Evolutionary conservation across 2,113 vertebrate species (phyloP).

Genomic region (Grammomys dolichurus): DNA sequence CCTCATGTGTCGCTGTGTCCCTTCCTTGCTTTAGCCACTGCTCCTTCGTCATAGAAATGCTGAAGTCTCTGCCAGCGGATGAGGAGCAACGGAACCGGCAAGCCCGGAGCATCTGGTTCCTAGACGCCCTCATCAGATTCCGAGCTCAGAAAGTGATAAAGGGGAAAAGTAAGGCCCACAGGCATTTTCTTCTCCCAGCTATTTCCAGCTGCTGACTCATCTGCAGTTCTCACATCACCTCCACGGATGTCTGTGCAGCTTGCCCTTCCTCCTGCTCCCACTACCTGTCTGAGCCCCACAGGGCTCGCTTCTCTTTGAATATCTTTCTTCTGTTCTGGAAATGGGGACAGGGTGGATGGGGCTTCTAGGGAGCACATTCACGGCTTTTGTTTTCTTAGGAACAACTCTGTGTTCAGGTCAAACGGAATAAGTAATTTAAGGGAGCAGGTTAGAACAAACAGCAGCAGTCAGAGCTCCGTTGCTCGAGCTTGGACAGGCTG

Average conservation of each 20-base stretch:
- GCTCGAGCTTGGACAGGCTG: not conserved
- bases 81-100: slow-evolving; percentile 86
- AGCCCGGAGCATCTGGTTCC: slow-evolving; percentile 92
- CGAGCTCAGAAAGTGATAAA: slow-evolving; percentile 86
- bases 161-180: slow-evolving; percentile 90
- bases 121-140: slow-evolving; percentile 91
- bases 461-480: not conserved
- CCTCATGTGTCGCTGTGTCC: not conserved
- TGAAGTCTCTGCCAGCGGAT: slow-evolving; percentile 88
- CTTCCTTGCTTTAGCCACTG: slow-evolving; percentile 82
- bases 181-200: slow-evolving; percentile 2
- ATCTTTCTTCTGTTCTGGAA: not conserved
- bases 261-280: not conserved
- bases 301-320: not conserved
- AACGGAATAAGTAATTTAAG: not conserved
- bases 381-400: not conserved
- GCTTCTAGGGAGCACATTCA: not conserved
- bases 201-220: not conserved
- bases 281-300: too few species aligned
- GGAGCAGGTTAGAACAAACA: not conserved
- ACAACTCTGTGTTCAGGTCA: not conserved
- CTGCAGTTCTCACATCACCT: not conserved
- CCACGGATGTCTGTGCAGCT: not conserved
- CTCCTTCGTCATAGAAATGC: slow-evolving; percentile 88
- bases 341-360: not conserved